Base-by-base conservation (phyloP, 1,140 invertebrate species). In the Mesaphorura yosii region DNA sequence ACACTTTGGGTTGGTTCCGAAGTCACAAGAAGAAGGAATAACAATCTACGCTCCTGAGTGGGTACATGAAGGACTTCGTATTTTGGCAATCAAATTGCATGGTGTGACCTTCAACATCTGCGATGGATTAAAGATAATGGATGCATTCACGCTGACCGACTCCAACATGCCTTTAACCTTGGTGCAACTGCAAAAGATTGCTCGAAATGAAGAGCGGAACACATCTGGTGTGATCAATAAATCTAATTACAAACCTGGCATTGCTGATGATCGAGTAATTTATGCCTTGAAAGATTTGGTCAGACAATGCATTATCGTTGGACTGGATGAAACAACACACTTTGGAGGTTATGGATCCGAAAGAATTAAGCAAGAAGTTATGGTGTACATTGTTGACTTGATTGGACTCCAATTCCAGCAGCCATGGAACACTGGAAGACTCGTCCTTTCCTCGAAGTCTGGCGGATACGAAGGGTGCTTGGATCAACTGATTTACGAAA, bases 341-440 rank as follows among this genome's bases (percentile, higher is more conserved):
- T 51, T 23, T 26, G 54, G 54, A 17, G 54, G 53, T 22, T 49
- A 42, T 19, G 15, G 26, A 15, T 38, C 26, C 3, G 5, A 23
- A 4, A 14, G 22, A 28, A 51, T 22, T 6, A 3, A 15, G 20
- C 29, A 44, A 47, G 25, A 7, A n/a, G 48, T 22, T 7, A 17
- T 15, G n/a, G 54, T 56, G 2, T 56, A 51, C 31, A 19, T 56
- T 27, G 25, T 27, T 22, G 54, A 56, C 34, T 23, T 56, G 15
- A 42, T 49, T 34, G 54, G 31, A 2, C 48, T 56, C n/a, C 54
- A 56, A 42, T 56, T 56, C 40, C 54, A 56, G 26, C 41, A 45
- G 25, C 2, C 17, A 3, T 51, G 47, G 17, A 56, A 56, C 37
- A 42, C 54, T 5, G 54, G 54, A 17, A 19, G 54, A 26, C 31